Percentiles rank a stretch among this genome's conserved stretches.
These are phyloP conservation scores for Gastrophryne carolinensis DNA, from an alignment of 2,797 vertebrate species.

Conservation along the genomic window DNA sequence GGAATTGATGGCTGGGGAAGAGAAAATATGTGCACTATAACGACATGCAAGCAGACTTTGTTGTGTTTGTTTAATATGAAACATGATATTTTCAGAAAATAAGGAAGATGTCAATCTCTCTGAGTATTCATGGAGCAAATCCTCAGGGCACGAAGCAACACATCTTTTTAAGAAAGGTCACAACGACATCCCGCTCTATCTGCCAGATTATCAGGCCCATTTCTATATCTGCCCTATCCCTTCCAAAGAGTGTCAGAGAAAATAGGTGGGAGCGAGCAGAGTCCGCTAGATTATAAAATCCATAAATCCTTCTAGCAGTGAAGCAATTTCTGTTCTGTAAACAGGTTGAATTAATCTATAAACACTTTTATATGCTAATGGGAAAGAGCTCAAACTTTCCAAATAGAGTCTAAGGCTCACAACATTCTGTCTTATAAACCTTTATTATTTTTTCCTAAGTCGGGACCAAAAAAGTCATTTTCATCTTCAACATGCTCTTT, in stretches of 20 bases:
- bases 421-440: background rate
- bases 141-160: conserved; percentile 18
- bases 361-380: conserved; percentile 52
- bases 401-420: background rate
- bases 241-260: background rate
- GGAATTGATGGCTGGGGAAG: too few relatives aligned
- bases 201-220: conserved; percentile 38
- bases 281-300: conserved; percentile 29
- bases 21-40: too few relatives aligned
- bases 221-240: conserved; percentile 34
- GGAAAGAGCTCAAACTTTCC: conserved; percentile 17
- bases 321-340: conserved; percentile 45
- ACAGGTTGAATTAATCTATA: conserved; percentile 48
- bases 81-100: background rate
- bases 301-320: conserved; percentile 42
- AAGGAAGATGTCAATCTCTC: conserved; percentile 25
- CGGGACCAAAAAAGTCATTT: background rate
- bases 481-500: conserved; percentile 4
- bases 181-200: conserved; percentile 14
- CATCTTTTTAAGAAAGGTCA: conserved; percentile 38
- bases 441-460: background rate
- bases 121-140: conserved; percentile 23
- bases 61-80: background rate
- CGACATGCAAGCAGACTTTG: background rate
- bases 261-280: background rate